A percentile compares a stretch with the other conserved stretches of the same genome.
Evolutionary conservation across 1,140 invertebrate genomes (phyloP).

Genomic region (Chironomus striatipennis): DNA sequence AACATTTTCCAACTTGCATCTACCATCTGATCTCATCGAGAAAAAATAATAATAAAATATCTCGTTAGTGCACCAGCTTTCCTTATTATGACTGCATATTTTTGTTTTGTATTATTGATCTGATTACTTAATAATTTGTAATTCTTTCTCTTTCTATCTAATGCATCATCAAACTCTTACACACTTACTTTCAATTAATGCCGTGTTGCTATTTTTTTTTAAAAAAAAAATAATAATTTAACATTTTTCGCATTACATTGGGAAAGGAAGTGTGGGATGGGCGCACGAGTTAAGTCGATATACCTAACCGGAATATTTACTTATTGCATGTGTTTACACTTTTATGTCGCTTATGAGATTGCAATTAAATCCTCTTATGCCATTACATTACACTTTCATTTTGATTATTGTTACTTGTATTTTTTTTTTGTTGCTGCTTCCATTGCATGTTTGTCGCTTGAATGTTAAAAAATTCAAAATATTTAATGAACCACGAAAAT

Average conservation of each 20-base stretch:
- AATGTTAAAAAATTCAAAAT: too few relatives aligned
- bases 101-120: conserved; percentile 1
- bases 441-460: too few relatives aligned
- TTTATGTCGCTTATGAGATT: background rate
- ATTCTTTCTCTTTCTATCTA: background rate
- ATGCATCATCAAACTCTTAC: background rate
- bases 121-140: conserved; percentile 16
- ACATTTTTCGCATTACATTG: background rate
- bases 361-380: background rate
- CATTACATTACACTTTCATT: background rate
- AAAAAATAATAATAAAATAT: background rate
- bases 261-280: conserved; percentile 16
- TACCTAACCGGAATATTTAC: background rate
- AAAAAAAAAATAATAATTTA: too few relatives aligned
- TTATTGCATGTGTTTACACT: conserved; percentile 3
- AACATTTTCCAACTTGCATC: too few relatives aligned
- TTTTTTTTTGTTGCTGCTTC: background rate
- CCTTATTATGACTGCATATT: conserved; percentile 16
- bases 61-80: conserved; percentile 20
- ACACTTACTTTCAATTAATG: background rate
- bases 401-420: background rate
- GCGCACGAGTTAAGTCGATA: background rate
- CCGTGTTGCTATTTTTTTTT: too few relatives aligned
- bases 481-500: too few relatives aligned
- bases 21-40: too few relatives aligned